phyloP scores from a whole-genome alignment of 2,888 invertebrate species.

The Synergus gifuensis region DNA sequence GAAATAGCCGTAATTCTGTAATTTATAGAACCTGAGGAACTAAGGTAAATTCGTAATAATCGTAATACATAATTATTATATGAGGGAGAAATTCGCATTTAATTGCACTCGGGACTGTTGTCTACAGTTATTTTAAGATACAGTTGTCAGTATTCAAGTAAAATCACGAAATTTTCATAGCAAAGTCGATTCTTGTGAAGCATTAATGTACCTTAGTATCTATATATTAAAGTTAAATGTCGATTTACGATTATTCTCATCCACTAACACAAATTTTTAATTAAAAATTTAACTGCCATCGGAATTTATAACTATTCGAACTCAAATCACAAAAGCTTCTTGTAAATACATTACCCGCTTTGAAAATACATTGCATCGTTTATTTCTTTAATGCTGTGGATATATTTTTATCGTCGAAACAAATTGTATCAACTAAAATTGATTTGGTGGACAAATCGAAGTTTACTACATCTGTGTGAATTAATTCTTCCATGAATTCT shows the following conservation, averaged over 20 bases:
- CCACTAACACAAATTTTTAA: background rate
- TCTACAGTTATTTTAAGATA: background rate
- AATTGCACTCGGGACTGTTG: background rate
- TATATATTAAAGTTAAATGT: background rate
- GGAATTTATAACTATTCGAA: background rate
- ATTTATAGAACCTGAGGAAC: background rate
- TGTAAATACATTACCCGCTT: background rate
- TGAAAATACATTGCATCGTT: too few relatives aligned
- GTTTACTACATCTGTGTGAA: background rate
- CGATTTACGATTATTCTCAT: background rate
- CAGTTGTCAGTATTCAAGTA: background rate
- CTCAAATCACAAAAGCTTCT: background rate
- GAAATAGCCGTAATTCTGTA: background rate
- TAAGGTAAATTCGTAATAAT: background rate
- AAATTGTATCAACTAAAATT: background rate
- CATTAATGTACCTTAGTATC: too few relatives aligned
- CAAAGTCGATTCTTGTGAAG: background rate
- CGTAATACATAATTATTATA: background rate
- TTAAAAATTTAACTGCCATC: background rate
- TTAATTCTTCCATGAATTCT: background rate
- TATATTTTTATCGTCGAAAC: background rate
- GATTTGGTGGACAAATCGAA: background rate
- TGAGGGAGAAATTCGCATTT: background rate
- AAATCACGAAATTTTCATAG: background rate
- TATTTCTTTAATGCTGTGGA: too few relatives aligned